phyloP scores from a whole-genome alignment of 1,140 invertebrate species.

The fruit fly (Drosophila melanogaster) region DNA sequence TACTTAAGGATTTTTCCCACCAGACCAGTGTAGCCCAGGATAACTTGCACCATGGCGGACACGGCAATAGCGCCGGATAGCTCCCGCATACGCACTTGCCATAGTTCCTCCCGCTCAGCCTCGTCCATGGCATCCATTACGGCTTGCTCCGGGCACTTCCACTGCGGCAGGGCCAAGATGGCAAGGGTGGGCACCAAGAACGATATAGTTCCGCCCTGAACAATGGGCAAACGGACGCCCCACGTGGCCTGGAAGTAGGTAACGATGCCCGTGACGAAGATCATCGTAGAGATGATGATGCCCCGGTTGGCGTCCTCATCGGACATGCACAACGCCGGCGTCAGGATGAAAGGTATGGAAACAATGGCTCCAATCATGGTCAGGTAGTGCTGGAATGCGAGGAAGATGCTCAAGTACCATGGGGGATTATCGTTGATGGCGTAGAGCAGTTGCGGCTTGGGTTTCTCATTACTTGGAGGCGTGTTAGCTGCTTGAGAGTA shows the following conservation, averaged over 20 bases:
- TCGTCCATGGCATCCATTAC: slow-evolving; percentile 86
- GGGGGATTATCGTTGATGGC: slow-evolving; percentile 93
- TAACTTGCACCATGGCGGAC: slow-evolving; percentile 91
- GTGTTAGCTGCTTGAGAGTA: slow-evolving; percentile 1
- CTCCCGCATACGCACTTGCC: slow-evolving; percentile 92
- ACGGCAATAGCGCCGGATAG: slow-evolving; percentile 94
- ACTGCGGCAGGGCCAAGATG: slow-evolving; percentile 90
- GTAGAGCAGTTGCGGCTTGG: slow-evolving; percentile 85
- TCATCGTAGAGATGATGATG: slow-evolving; percentile 94
- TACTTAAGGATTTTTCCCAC: slow-evolving; percentile 90
- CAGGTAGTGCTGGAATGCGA: slow-evolving; percentile 94
- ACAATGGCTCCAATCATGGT: slow-evolving; percentile 95
- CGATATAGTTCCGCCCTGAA: slow-evolving; percentile 93
- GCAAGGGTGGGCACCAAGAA: slow-evolving; percentile 94
- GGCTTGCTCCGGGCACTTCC: slow-evolving; percentile 89
- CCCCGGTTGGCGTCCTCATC: slow-evolving; percentile 91
- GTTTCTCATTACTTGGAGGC: slow-evolving; percentile 33
- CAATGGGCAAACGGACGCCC: slow-evolving; percentile 88
- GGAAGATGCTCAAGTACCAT: slow-evolving; percentile 92
- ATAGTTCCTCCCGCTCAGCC: slow-evolving; percentile 88
- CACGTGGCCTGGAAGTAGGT: slow-evolving; percentile 93
- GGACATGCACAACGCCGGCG: slow-evolving; percentile 92
- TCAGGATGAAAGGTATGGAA: slow-evolving; percentile 93
- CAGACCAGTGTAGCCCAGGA: slow-evolving; percentile 89
- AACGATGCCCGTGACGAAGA: slow-evolving; percentile 93